Conservation (phyloP, 2,797 vertebrate genomes). For the Macropus fuliginosus region DNA sequence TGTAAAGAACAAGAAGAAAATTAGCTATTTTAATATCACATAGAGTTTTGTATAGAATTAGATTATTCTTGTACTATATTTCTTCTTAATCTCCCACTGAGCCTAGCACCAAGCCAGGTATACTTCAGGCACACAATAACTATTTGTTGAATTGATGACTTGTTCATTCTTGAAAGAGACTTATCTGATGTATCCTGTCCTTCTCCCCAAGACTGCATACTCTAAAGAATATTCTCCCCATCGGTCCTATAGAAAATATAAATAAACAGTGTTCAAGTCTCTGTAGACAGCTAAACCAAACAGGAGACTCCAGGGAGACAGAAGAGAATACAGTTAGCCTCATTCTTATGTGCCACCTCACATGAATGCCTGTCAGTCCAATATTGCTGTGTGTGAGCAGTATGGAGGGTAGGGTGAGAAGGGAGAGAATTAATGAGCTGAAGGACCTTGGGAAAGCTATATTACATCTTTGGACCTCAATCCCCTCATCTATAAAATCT, state of each 20-base stretch:
- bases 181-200: not conserved
- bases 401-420: not conserved
- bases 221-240: constrained; percentile 16
- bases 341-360: not conserved
- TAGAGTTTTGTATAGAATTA: not conserved
- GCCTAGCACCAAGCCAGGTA: not conserved
- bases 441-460: not conserved
- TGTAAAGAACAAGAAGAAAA: constrained; percentile 16
- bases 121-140: not conserved
- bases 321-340: not conserved
- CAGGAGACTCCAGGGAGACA: not conserved
- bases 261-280: constrained; percentile 20
- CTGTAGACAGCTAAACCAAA: constrained; percentile 25
- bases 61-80: not conserved
- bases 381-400: not conserved
- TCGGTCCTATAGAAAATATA: not conserved
- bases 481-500: not conserved
- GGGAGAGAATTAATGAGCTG: not conserved
- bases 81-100: not conserved
- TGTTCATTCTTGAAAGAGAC: not conserved
- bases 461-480: not conserved
- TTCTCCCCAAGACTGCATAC: constrained; percentile 16
- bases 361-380: not conserved
- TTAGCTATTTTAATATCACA: constrained; percentile 18
- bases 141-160: constrained; percentile 22